Evolutionary conservation across 2,888 invertebrate species (phyloP).

Genomic region (Apodemia hepburni): DNA sequence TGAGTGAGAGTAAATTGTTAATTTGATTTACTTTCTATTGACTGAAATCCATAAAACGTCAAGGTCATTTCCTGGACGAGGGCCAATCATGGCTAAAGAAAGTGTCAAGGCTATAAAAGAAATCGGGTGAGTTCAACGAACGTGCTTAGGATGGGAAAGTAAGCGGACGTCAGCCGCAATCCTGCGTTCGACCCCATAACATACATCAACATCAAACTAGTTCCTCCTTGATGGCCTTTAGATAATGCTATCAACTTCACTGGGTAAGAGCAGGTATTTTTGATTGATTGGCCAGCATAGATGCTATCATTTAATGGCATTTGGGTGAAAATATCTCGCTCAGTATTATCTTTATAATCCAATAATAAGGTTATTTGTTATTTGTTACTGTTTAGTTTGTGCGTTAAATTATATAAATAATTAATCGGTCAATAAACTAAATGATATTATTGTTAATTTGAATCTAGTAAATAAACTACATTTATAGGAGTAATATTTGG

Average conservation of each 20-base stretch:
- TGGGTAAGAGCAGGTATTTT: conserved; percentile 40
- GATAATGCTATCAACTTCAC: conserved; percentile 36
- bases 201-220: conserved; percentile 64
- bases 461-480: not conserved
- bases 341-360: not conserved
- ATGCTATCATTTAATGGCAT: conserved; percentile 39
- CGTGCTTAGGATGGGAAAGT: conserved; percentile 70
- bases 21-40: conserved; percentile 66
- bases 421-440: conserved; percentile 5
- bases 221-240: conserved; percentile 50
- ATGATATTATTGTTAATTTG: not conserved
- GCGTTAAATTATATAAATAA: conserved; percentile 45
- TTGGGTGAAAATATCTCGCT: conserved; percentile 17
- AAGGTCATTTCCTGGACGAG: conserved; percentile 58
- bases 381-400: conserved; percentile 40
- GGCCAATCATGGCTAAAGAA: conserved; percentile 69
- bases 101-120: conserved; percentile 78
- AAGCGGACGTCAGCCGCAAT: conserved; percentile 50
- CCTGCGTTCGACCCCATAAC: conserved; percentile 67
- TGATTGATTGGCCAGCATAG: conserved; percentile 41
- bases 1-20: conserved; percentile 69
- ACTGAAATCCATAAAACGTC: conserved; percentile 40
- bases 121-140: conserved; percentile 71
- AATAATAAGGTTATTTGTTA: not conserved
- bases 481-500: not conserved